A percentile compares a stretch with the other conserved stretches of the same genome.
These are phyloP conservation scores for Poecilia velifera DNA, from an alignment of 2,797 vertebrate species.

Conservation along the genomic window DNA sequence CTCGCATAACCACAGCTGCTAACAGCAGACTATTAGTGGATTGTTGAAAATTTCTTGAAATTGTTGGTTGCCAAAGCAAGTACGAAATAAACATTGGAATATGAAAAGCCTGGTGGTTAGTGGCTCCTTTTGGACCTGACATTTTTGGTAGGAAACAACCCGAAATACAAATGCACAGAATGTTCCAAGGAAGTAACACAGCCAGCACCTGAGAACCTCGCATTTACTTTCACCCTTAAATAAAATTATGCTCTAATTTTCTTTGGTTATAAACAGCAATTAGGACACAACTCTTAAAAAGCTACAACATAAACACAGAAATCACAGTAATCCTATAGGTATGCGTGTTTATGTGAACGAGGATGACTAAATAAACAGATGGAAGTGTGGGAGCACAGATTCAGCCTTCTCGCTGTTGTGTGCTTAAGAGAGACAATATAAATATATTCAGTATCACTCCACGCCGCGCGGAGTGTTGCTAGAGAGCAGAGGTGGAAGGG, in stretches of 20 bases:
- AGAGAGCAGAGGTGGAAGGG: slow-evolving; percentile 30
- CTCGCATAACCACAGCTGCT: background rate
- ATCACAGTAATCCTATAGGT: background rate
- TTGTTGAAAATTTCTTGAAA: background rate
- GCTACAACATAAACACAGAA: background rate
- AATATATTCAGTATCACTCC: slow-evolving; percentile 36
- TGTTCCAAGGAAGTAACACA: background rate
- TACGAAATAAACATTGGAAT: background rate
- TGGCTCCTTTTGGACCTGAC: background rate
- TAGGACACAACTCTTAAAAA: background rate
- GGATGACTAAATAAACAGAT: slow-evolving; percentile 3
- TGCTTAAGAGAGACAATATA: slow-evolving; percentile 34
- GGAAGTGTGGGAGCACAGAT: slow-evolving; percentile 1
- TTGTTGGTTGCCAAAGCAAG: background rate
- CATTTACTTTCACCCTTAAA: slow-evolving; percentile 2
- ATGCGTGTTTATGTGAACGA: background rate
- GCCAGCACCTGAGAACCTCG: background rate
- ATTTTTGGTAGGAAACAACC: background rate
- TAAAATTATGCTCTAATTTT: background rate
- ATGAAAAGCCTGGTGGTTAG: slow-evolving; percentile 2
- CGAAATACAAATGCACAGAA: background rate
- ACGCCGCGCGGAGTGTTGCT: slow-evolving; percentile 35
- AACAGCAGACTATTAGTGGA: background rate
- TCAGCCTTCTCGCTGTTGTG: slow-evolving; percentile 12
- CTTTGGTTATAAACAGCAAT: background rate